A percentile compares a stretch with the other conserved stretches of the same genome.
Evolutionary conservation across 2,888 invertebrate genomes (phyloP).

Genomic region (Agrochola lychnidis): DNA sequence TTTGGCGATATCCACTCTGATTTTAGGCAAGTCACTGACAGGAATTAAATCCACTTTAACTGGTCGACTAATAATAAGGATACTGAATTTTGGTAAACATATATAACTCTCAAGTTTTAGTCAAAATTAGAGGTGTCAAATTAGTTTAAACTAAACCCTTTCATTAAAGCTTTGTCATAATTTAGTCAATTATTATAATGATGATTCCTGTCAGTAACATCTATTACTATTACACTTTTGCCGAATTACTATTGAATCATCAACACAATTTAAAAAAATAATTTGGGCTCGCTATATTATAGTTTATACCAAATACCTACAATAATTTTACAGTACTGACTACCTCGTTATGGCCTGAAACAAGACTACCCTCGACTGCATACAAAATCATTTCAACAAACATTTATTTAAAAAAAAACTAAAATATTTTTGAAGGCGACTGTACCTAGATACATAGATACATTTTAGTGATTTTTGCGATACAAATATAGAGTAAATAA

Average conservation of each 20-base stretch:
- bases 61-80: not conserved
- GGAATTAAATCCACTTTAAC: not conserved
- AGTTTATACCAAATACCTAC: conserved; percentile 26
- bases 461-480: not conserved
- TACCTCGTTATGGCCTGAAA: conserved; percentile 56
- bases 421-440: conserved; percentile 11
- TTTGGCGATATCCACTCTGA: conserved; percentile 41
- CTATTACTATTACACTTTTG: conserved; percentile 13
- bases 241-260: conserved; percentile 4
- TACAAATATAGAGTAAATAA: conserved; percentile 35
- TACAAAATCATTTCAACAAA: conserved; percentile 13
- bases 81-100: not conserved
- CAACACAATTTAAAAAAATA: conserved; percentile 10
- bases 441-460: conserved; percentile 35
- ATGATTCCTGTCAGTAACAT: conserved; percentile 19
- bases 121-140: not conserved
- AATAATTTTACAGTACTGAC: conserved; percentile 53
- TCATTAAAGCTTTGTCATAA: not conserved
- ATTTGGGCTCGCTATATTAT: conserved; percentile 12
- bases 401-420: not conserved
- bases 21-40: conserved; percentile 43
- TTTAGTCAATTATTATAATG: not conserved
- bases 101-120: not conserved
- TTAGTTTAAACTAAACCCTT: not conserved
- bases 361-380: conserved; percentile 28